Evolutionary conservation across 64 coral and sea anemone genomes (phyloP).

Genomic region (Cladopsammia gracilis): DNA sequence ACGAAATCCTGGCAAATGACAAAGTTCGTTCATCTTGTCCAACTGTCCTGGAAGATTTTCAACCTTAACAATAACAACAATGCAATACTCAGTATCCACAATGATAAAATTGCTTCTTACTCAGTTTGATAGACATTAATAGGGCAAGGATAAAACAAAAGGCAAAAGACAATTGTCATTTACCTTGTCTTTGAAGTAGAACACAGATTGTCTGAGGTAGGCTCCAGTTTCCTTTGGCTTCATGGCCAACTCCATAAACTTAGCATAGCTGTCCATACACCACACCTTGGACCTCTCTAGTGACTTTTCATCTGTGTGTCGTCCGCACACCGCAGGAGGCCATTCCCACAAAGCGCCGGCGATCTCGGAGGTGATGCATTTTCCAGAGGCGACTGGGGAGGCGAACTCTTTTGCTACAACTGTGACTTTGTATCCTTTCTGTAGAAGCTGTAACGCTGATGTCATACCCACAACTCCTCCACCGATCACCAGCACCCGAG

Average conservation of each 20-base stretch:
- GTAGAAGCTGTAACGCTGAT: neutral
- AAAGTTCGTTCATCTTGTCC: neutral
- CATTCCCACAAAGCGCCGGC: constrained; percentile 32
- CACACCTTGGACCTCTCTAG: constrained; percentile 27
- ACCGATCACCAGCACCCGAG: neutral
- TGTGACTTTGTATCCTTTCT: constrained; percentile 11
- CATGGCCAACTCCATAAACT: constrained; percentile 34
- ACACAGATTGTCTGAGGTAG: constrained; percentile 18
- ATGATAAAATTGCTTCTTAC: too few species aligned
- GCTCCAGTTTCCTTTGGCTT: constrained; percentile 27
- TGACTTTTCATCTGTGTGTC: constrained; percentile 15
- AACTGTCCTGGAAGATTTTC: constrained; percentile 8
- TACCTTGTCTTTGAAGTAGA: constrained; percentile 49
- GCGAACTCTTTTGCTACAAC: constrained; percentile 24
- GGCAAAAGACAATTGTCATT: neutral
- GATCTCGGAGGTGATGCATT: constrained; percentile 33
- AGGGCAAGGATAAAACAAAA: too few species aligned
- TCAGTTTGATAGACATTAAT: too few species aligned
- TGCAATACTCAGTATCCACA: too few species aligned
- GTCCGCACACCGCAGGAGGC: constrained; percentile 23
- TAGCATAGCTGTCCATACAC: constrained; percentile 17
- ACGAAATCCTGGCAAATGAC: constrained; percentile 18
- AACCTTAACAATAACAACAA: neutral
- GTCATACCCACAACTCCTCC: constrained; percentile 20
- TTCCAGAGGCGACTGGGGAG: constrained; percentile 5